A percentile compares a stretch with the other conserved stretches of the same genome.
Evolutionary conservation across 2,888 invertebrate species (phyloP).

Genomic region (Drosophila pseudotakahashii): DNA sequence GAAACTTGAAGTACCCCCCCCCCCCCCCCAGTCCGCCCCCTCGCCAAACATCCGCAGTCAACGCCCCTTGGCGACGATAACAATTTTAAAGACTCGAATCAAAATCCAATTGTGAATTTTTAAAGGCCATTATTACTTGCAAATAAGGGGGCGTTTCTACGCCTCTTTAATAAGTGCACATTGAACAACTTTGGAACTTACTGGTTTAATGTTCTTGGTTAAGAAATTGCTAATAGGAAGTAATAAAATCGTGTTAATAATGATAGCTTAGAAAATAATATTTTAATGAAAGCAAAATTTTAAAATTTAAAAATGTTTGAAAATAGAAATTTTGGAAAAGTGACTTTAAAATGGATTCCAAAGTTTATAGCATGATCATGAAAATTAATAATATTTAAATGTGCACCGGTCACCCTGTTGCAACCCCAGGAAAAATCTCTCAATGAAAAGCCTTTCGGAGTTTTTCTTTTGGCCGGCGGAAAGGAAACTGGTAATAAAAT

Average conservation of each 20-base stretch:
- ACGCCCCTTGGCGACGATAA: constrained; percentile 64
- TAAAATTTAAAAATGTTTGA: no score
- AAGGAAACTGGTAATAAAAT: constrained; percentile 46
- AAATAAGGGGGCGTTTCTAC: constrained; percentile 31
- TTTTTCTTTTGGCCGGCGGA: constrained; percentile 44
- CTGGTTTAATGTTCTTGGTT: background rate
- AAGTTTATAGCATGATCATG: no score
- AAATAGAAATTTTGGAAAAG: no score
- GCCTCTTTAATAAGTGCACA: constrained; percentile 12
- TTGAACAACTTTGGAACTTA: background rate
- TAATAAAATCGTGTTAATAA: background rate
- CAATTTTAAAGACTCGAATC: constrained; percentile 32
- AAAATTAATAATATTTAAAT: no score
- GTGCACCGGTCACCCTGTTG: constrained; percentile 34
- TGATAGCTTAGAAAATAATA: no score
- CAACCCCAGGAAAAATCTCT: constrained; percentile 37
- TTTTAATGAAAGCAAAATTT: no score
- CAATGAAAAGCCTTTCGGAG: constrained; percentile 56
- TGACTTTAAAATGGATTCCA: no score
- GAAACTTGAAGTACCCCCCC: constrained; percentile 57
- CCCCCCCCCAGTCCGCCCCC: constrained; percentile 2
- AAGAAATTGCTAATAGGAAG: background rate
- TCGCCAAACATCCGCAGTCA: constrained; percentile 54
- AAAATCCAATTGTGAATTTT: constrained; percentile 41
- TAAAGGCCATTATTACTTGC: constrained; percentile 31